Percentiles rank a stretch among this genome's conserved stretches.
Evolutionary conservation across 2,113 vertebrate genomes (phyloP).

Genomic region (Serilophus lunatus): DNA sequence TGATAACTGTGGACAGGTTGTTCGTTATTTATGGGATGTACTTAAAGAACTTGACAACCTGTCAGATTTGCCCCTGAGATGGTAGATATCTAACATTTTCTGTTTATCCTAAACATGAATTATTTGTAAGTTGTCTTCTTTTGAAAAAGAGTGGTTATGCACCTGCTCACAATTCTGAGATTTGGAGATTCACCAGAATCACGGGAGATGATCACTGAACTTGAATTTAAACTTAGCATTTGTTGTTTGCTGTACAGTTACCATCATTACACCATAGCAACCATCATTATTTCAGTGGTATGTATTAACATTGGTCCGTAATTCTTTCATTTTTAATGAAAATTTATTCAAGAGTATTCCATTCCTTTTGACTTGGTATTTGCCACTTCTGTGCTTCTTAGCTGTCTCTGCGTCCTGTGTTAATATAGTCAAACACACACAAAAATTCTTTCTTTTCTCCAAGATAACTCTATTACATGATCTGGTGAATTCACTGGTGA

Average conservation of each 20-base stretch:
- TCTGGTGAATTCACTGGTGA: not conserved
- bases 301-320: not conserved
- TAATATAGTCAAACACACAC: not conserved
- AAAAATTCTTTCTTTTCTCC: not conserved
- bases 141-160: not conserved
- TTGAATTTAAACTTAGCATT: not conserved
- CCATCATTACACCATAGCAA: not conserved
- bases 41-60: not conserved
- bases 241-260: not conserved
- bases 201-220: not conserved
- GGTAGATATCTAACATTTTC: not conserved
- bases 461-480: not conserved
- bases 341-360: not conserved
- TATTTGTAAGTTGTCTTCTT: not conserved
- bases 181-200: not conserved
- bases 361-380: not conserved
- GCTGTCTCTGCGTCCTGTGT: not conserved
- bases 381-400: not conserved
- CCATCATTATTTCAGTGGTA: not conserved
- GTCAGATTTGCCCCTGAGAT: not conserved
- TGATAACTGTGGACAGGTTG: not conserved
- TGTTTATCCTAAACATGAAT: not conserved
- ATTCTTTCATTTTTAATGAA: not conserved
- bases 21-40: not conserved
- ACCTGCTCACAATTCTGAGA: not conserved